These are phyloP conservation scores for Nanorana parkeri DNA, from an alignment of 2,113 vertebrate species.

Conservation along the genomic window DNA sequence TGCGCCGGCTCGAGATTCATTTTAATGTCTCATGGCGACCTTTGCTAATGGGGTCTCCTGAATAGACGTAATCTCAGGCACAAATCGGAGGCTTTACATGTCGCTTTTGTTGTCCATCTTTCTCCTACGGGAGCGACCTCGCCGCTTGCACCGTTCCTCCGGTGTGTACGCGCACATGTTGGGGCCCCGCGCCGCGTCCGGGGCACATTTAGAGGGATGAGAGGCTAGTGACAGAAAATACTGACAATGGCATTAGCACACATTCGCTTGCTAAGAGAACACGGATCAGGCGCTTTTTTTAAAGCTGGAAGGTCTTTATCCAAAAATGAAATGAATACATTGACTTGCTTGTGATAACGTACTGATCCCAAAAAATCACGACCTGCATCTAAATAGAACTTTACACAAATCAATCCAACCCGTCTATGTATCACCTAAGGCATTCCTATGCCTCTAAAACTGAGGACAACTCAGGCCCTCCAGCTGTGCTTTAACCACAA, in stretches of 20 bases:
- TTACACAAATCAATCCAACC: too few relatives aligned
- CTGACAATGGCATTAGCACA: neutral
- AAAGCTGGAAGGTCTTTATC: neutral
- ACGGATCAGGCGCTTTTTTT: neutral
- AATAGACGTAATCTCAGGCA: constrained; percentile 62
- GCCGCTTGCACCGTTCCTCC: neutral
- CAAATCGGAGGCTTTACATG: constrained; percentile 52
- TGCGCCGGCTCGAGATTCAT: constrained; percentile 70
- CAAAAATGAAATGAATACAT: neutral
- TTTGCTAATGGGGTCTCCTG: constrained; percentile 75
- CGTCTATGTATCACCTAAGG: too few relatives aligned
- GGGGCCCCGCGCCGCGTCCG: neutral
- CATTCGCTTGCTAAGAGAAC: neutral
- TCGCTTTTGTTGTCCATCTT: constrained; percentile 32
- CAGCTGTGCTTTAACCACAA: too few relatives aligned
- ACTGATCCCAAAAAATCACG: too few relatives aligned
- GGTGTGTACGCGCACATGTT: neutral
- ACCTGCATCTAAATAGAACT: too few relatives aligned
- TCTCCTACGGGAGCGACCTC: constrained; percentile 2
- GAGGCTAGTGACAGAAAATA: neutral
- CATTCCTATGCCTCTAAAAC: too few relatives aligned
- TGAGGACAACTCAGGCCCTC: too few relatives aligned
- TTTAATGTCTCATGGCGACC: constrained; percentile 72
- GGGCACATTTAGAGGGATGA: neutral
- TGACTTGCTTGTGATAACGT: too few relatives aligned